Conservation (phyloP, 2,113 vertebrate species). For the Campylomormyrus tamandua region DNA sequence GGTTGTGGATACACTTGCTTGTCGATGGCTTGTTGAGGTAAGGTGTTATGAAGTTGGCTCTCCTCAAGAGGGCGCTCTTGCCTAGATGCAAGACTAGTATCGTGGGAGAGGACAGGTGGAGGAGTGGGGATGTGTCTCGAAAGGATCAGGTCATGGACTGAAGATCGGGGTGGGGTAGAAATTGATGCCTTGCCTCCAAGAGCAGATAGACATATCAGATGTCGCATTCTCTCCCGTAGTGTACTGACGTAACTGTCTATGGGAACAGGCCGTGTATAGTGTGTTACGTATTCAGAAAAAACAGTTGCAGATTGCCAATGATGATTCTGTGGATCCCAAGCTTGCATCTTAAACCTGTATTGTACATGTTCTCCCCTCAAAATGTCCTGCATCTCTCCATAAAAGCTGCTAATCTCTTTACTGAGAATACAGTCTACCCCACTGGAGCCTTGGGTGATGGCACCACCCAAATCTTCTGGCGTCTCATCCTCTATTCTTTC, state of each 20-base stretch:
- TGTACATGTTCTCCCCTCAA: slow-evolving; percentile 68
- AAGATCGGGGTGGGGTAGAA: neutral
- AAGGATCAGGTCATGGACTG: neutral
- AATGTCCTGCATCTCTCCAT: slow-evolving; percentile 69
- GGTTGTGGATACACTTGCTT: neutral
- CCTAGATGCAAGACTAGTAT: neutral
- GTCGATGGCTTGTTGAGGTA: neutral
- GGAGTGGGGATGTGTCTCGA: neutral
- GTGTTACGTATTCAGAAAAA: slow-evolving; percentile 76
- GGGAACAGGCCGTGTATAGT: slow-evolving; percentile 62
- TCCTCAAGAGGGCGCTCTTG: neutral
- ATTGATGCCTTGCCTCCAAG: neutral
- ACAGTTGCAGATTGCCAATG: slow-evolving; percentile 15
- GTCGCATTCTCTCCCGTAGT: slow-evolving; percentile 67
- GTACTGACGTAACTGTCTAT: slow-evolving; percentile 71
- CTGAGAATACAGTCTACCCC: slow-evolving; percentile 51
- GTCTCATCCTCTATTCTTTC: neutral
- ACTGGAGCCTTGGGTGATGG: neutral
- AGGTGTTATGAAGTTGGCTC: neutral
- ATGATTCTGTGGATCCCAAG: slow-evolving; percentile 44
- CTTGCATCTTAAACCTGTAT: slow-evolving; percentile 50
- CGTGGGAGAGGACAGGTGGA: neutral
- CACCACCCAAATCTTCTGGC: neutral
- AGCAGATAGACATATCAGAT: slow-evolving; percentile 42
- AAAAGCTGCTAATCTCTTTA: slow-evolving; percentile 71